Percentiles rank a stretch among this genome's conserved stretches.
Conservation (phyloP, 2,797 vertebrate genomes). For the Selene dorsalis region DNA sequence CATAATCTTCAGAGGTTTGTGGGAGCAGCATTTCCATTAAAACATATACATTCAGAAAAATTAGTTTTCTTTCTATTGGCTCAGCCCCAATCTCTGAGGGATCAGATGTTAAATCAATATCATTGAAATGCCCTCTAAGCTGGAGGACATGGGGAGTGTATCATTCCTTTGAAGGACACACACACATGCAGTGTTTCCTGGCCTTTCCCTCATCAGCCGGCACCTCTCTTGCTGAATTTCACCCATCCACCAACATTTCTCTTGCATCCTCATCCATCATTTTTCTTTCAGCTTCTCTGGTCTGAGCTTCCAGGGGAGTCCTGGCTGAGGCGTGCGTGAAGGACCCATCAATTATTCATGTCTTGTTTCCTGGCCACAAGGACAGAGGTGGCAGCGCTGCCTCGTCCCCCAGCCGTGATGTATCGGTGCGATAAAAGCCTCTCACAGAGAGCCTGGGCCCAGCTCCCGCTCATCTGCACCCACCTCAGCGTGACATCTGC, state of each 20-base stretch:
- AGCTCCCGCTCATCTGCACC: constrained; percentile 29
- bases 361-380: constrained; percentile 59
- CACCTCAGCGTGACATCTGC: constrained; percentile 48
- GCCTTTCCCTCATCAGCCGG: not conserved
- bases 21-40: not conserved
- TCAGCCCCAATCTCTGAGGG: not conserved
- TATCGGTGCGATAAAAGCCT: constrained; percentile 15
- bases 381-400: constrained; percentile 36
- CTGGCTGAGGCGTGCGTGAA: constrained; percentile 27
- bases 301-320: constrained; percentile 30
- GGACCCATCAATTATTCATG: constrained; percentile 64
- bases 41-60: not conserved
- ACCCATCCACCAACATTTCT: constrained; percentile 19
- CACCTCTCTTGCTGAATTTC: constrained; percentile 15
- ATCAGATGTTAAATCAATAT: constrained; percentile 28
- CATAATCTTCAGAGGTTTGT: not conserved
- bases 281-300: constrained; percentile 26
- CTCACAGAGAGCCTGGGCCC: not conserved
- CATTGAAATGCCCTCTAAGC: constrained; percentile 15
- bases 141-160: not conserved
- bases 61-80: not conserved
- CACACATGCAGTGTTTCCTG: not conserved
- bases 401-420: constrained; percentile 38
- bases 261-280: constrained; percentile 31
- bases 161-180: not conserved